A percentile compares a stretch with the other conserved stretches of the same genome.
Evolutionary conservation across 1,140 invertebrate species (phyloP).

Genomic region (Drosophila albomicans): DNA sequence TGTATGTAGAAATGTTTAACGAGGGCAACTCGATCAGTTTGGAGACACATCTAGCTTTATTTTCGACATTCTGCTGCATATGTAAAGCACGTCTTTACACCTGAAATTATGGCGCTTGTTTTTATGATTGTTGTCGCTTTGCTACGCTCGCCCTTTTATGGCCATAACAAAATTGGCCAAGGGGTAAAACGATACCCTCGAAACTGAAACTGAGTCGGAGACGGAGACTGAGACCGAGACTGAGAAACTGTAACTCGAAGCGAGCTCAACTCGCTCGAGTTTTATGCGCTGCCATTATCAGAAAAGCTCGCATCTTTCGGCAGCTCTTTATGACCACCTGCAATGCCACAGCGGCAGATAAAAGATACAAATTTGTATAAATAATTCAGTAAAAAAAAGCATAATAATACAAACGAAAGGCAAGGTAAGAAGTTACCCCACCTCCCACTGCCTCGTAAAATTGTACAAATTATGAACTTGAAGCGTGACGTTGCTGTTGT

Average conservation of each 20-base stretch:
- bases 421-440: conserved; percentile 9
- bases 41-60: conserved; percentile 42
- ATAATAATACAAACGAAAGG: neutral
- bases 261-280: conserved; percentile 49
- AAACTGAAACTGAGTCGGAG: conserved; percentile 1
- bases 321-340: conserved; percentile 75
- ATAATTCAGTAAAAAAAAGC: conserved; percentile 51
- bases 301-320: conserved; percentile 62
- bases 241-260: conserved; percentile 23
- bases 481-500: conserved; percentile 51
- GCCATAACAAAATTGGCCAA: conserved; percentile 62
- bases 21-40: conserved; percentile 43
- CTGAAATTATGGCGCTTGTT: conserved; percentile 63
- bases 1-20: conserved; percentile 38
- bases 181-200: neutral
- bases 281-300: conserved; percentile 73
- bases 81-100: conserved; percentile 55
- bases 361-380: conserved; percentile 73
- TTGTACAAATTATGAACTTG: conserved; percentile 74
- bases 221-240: conserved; percentile 14
- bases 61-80: conserved; percentile 23
- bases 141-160: conserved; percentile 64
- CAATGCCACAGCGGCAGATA: conserved; percentile 61
- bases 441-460: conserved; percentile 46
- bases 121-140: conserved; percentile 50